Base-by-base conservation (phyloP, 2,797 vertebrate genomes). In the Onychomys torridus region DNA sequence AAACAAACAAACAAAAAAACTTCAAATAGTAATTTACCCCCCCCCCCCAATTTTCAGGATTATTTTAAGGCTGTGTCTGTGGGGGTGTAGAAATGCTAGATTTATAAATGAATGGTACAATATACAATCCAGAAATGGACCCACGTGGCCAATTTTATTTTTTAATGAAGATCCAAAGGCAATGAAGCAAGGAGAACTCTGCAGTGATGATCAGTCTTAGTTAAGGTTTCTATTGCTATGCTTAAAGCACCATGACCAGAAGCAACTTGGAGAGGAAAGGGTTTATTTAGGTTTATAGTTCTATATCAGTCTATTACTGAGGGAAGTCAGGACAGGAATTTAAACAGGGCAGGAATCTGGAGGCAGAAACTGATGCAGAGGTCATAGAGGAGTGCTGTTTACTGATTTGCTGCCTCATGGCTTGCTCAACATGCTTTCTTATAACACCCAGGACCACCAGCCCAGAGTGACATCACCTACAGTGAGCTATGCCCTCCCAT, bases 101-200 rank as follows among this genome's bases (percentile, higher is more conserved):
- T 6, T 57, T 94, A 87, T 83, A 83, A 61, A 94, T 92, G 19
- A 73, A 25, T 43, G 65, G 46, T 78, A 93, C 61, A 75, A n/a
- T 78, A 96, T 21, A 82, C 32, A 93, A 59, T 79, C 37, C 37
- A 97, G 87, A 95, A 94, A 93, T 86, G 92, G 61, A 91, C 59
- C 17, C 82, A 69, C 61, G 59, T 40, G 57, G 40, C 55, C 59
- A 46, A 78, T 82, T 84, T 34, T n/a, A n/a, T 86, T 86, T 94
- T 92, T 96, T 9, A 1, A 95, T 52, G 89, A 84, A 92, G 12
- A 17, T 59, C 34, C 55, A 93, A 94, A 96, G 17, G 27, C 21
- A 57, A 32, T 43, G 46, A 92, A 76, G 43, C 71, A 95, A 96
- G 14, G 29, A 61, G 29, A 96, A 88, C 8, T 5, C 55, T 25